phyloP scores from a whole-genome alignment of 2,888 invertebrate species.

The Drosophila tanythrix region DNA sequence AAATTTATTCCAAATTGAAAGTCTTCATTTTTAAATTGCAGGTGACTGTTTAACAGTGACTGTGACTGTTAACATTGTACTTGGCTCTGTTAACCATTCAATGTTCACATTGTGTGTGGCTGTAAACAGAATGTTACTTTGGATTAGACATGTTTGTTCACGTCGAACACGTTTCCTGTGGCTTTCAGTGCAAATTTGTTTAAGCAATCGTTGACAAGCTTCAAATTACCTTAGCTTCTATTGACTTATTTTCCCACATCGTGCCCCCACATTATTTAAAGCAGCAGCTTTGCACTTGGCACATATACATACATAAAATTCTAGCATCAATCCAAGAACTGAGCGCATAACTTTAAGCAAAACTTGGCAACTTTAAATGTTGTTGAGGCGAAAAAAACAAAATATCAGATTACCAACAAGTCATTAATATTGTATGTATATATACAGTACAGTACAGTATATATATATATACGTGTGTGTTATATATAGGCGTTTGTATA shows the following conservation, averaged over 20 bases:
- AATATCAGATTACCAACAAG: conserved; percentile 7
- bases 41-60: too few relatives aligned
- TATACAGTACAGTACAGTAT: neutral
- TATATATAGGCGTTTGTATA: conserved; percentile 31
- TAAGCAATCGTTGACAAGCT: neutral
- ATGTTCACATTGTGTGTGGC: neutral
- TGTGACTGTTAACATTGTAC: neutral
- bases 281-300: neutral
- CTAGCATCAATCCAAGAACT: neutral
- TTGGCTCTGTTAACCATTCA: neutral
- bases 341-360: neutral
- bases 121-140: neutral
- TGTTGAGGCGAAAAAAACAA: neutral
- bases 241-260: neutral
- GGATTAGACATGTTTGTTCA: neutral
- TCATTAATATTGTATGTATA: conserved; percentile 6
- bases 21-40: too few relatives aligned
- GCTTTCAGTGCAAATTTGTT: neutral
- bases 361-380: conserved; percentile 3
- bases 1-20: neutral
- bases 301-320: neutral
- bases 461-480: conserved; percentile 1
- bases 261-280: neutral
- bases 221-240: neutral
- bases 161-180: neutral